These are phyloP conservation scores for Mya arenaria DNA, from an alignment of 1,140 invertebrate species.

Conservation along the genomic window DNA sequence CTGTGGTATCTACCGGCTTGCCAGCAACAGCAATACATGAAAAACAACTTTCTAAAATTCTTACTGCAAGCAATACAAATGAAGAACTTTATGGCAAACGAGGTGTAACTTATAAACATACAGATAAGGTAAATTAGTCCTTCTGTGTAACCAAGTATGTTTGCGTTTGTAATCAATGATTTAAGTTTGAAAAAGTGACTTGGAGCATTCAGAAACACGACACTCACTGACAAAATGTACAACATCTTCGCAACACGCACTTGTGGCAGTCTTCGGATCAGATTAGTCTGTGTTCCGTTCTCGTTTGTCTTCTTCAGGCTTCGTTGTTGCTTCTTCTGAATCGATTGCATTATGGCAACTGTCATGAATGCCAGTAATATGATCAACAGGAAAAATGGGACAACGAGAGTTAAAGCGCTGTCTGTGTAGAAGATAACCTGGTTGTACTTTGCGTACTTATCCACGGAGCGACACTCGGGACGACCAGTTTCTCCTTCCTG, in stretches of 20 bases:
- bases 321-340: constrained; percentile 33
- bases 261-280: constrained; percentile 50
- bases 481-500: no score
- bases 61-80: constrained; percentile 64
- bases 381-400: constrained; percentile 59
- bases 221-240: constrained; percentile 64
- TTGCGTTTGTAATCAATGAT: constrained; percentile 40
- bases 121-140: constrained; percentile 57
- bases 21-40: not conserved
- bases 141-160: constrained; percentile 13
- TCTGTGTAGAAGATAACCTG: constrained; percentile 61
- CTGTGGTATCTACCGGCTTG: constrained; percentile 4
- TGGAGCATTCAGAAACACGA: constrained; percentile 65
- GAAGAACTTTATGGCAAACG: constrained; percentile 66
- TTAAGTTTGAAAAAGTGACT: constrained; percentile 60
- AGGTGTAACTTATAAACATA: constrained; percentile 59
- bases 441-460: constrained; percentile 37
- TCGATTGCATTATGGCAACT: constrained; percentile 49
- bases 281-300: not conserved
- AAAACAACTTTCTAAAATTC: constrained; percentile 64
- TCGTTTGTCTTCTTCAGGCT: constrained; percentile 13
- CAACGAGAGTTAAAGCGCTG: constrained; percentile 61
- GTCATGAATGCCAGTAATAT: constrained; percentile 62
- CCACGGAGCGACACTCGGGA: no score
- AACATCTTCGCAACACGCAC: constrained; percentile 69